phyloP scores from a whole-genome alignment of 1,140 invertebrate species.

The Dinoponera quadriceps region DNA sequence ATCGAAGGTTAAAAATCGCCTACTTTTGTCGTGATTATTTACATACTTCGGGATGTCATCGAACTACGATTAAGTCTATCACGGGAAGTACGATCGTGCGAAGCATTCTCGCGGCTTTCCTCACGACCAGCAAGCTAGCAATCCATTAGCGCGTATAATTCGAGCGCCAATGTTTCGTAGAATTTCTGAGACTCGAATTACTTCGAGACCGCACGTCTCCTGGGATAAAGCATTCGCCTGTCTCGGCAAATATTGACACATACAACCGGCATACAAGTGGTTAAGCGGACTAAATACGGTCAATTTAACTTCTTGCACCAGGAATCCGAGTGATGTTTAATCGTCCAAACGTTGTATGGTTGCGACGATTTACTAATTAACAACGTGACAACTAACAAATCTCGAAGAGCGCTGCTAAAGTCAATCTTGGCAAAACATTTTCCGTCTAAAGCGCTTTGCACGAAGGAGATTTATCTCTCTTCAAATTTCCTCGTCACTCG shows the following conservation, averaged over 20 bases:
- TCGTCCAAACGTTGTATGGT: not conserved
- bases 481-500: too few relatives aligned
- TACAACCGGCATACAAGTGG: constrained; percentile 8
- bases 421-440: not conserved
- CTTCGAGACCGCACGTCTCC: constrained; percentile 37
- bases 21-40: too few relatives aligned
- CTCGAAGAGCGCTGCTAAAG: not conserved
- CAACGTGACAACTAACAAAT: not conserved
- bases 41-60: not conserved
- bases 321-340: constrained; percentile 26
- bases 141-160: constrained; percentile 47
- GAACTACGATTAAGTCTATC: not conserved
- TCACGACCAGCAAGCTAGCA: not conserved
- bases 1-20: too few relatives aligned
- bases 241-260: constrained; percentile 38
- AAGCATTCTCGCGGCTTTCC: not conserved
- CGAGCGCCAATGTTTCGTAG: constrained; percentile 33
- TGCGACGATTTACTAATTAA: constrained; percentile 22
- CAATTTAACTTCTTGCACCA: constrained; percentile 27
- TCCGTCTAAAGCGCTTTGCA: not conserved
- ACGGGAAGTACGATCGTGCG: not conserved
- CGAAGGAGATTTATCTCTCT: too few relatives aligned
- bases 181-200: constrained; percentile 45
- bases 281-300: constrained; percentile 29
- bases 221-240: constrained; percentile 46